These are phyloP conservation scores for Cyrtorhinus lividipennis DNA, from an alignment of 1,140 invertebrate genomes.

Conservation along the genomic window DNA sequence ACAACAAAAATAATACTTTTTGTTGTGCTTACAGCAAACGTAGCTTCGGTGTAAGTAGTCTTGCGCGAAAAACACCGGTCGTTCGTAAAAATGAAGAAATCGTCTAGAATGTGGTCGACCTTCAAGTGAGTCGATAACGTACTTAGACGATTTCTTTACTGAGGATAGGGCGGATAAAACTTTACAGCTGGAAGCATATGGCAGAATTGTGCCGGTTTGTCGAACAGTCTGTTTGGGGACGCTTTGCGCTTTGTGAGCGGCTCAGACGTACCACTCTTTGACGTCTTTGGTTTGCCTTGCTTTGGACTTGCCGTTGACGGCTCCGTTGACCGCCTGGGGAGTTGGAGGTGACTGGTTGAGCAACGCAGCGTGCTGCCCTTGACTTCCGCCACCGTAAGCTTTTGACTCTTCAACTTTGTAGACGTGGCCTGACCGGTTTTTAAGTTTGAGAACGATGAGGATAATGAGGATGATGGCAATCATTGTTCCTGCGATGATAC, in stretches of 20 bases:
- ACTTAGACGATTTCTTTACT: too few species aligned
- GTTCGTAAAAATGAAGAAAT: too few species aligned
- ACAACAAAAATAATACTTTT: too few species aligned
- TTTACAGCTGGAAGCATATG: slow-evolving; percentile 2
- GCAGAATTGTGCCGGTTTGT: background rate
- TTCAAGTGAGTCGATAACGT: too few species aligned
- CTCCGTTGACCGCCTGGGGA: slow-evolving; percentile 35
- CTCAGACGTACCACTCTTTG: slow-evolving; percentile 86
- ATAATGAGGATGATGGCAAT: slow-evolving; percentile 84
- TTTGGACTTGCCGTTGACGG: slow-evolving; percentile 39
- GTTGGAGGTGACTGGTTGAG: slow-evolving; percentile 39
- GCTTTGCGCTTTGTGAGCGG: background rate
- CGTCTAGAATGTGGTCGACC: too few species aligned
- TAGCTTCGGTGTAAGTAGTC: too few species aligned
- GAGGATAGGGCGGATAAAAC: background rate
- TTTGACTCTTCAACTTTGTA: slow-evolving; percentile 85
- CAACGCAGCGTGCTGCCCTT: slow-evolving; percentile 58
- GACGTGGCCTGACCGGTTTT: slow-evolving; percentile 67
- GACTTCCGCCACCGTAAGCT: slow-evolving; percentile 41
- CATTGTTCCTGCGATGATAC: slow-evolving; percentile 77
- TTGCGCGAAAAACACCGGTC: too few species aligned
- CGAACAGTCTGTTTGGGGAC: background rate
- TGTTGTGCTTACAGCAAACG: too few species aligned
- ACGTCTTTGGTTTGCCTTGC: slow-evolving; percentile 73
- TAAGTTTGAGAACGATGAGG: slow-evolving; percentile 76